Conservation (phyloP, 2,888 invertebrate genomes). For the Leucophenga montana region DNA sequence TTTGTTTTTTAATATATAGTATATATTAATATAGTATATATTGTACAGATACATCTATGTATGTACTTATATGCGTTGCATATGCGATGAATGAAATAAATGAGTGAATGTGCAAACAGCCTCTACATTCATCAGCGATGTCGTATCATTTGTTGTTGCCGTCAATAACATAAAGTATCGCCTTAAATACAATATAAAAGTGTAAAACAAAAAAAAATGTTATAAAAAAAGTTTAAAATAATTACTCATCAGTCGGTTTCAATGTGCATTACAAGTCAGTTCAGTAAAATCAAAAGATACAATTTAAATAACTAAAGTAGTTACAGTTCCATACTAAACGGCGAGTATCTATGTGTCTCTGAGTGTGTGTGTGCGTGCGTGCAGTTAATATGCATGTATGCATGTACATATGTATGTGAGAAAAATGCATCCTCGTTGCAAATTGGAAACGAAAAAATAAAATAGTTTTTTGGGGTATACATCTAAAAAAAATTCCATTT, state of each 20-base stretch:
- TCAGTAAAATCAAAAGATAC: slow-evolving; percentile 10
- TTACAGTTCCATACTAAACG: background rate
- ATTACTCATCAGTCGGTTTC: slow-evolving; percentile 33
- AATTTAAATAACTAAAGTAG: slow-evolving; percentile 15
- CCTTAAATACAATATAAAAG: slow-evolving; percentile 8
- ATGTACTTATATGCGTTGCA: slow-evolving; percentile 24
- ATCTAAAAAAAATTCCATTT: slow-evolving; percentile 26
- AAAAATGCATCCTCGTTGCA: slow-evolving; percentile 28
- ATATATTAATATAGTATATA: slow-evolving; percentile 2
- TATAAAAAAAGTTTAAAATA: slow-evolving; percentile 13
- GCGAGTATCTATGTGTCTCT: background rate
- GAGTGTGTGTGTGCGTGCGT: slow-evolving; percentile 12
- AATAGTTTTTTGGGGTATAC: slow-evolving; percentile 6
- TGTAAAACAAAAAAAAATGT: background rate
- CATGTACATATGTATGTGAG: background rate
- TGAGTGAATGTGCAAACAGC: slow-evolving; percentile 23
- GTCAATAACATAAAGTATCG: slow-evolving; percentile 24
- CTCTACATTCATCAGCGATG: background rate
- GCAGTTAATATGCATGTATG: background rate
- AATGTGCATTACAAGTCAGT: slow-evolving; percentile 6
- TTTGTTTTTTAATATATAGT: background rate
- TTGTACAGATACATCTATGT: slow-evolving; percentile 25
- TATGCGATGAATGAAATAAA: slow-evolving; percentile 23
- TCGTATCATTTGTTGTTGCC: slow-evolving; percentile 21
- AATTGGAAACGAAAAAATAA: slow-evolving; percentile 29